A percentile compares a stretch with the other conserved stretches of the same genome.
Evolutionary conservation across 2,113 vertebrate species (phyloP).

Genomic region (Pao palembangensis): DNA sequence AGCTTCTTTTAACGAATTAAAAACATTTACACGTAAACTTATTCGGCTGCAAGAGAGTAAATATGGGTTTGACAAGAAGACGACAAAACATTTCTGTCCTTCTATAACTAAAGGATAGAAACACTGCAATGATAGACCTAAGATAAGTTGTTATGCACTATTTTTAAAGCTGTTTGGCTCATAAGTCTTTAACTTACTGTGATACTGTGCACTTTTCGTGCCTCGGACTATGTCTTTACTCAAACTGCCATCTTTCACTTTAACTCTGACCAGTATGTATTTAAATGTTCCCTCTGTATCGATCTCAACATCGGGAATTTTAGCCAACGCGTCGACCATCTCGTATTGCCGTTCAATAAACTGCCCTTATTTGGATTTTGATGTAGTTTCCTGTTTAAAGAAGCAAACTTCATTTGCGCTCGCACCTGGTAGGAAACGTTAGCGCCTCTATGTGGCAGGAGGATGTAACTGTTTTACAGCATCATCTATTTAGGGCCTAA

Average conservation of each 20-base stretch:
- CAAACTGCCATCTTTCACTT: conserved; percentile 69
- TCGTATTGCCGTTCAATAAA: background rate
- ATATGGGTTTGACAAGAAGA: no score
- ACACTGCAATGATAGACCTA: no score
- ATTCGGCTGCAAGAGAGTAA: no score
- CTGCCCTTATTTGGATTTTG: conserved; percentile 26
- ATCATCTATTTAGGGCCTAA: no score
- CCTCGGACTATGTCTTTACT: conserved; percentile 83
- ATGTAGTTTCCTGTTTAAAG: conserved; percentile 49
- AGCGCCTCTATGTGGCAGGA: conserved; percentile 15
- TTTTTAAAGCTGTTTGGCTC: no score
- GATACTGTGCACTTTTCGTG: conserved; percentile 82
- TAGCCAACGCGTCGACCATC: conserved; percentile 71
- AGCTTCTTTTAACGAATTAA: background rate
- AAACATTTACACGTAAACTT: background rate
- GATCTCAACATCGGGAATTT: conserved; percentile 76
- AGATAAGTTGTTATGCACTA: no score
- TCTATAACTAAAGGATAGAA: no score
- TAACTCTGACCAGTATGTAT: conserved; percentile 82
- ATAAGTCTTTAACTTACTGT: conserved; percentile 78
- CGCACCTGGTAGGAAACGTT: background rate
- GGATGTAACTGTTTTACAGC: background rate
- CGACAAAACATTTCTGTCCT: no score
- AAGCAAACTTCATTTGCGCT: background rate
- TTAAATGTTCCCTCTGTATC: conserved; percentile 85